Conservation (phyloP, 2,888 invertebrate genomes). For the Epirrhoe alternata region DNA sequence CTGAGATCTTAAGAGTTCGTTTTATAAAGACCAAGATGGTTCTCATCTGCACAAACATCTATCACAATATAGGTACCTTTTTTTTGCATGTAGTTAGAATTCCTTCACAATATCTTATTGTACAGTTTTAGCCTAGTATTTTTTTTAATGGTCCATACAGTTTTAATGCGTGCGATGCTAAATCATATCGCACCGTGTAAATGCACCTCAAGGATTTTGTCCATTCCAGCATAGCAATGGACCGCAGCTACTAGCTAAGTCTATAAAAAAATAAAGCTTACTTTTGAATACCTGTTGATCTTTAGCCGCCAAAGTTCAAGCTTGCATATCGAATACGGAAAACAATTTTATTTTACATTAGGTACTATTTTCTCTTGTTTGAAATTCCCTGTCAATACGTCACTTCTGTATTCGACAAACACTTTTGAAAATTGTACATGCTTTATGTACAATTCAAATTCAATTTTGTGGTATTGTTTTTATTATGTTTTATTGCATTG, state of each 20-base stretch:
- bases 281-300: conserved; percentile 58
- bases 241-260: background rate
- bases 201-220: too few relatives aligned
- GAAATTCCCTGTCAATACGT: conserved; percentile 47
- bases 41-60: too few relatives aligned
- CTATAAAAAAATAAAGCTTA: background rate
- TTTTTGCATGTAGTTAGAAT: too few relatives aligned
- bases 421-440: background rate
- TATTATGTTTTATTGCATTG: background rate
- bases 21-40: too few relatives aligned
- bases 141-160: too few relatives aligned
- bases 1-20: too few relatives aligned
- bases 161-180: too few relatives aligned
- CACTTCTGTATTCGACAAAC: conserved; percentile 34
- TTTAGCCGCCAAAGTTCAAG: conserved; percentile 48
- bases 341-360: conserved; percentile 57
- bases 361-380: conserved; percentile 49
- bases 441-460: background rate
- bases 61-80: too few relatives aligned
- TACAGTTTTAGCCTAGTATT: too few relatives aligned
- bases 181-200: too few relatives aligned
- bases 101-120: too few relatives aligned
- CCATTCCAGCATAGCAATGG: background rate
- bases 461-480: background rate
- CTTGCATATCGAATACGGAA: conserved; percentile 45